A percentile compares a stretch with the other conserved stretches of the same genome.
Conservation (phyloP, 2,888 invertebrate species). For the Tenodera sinensis region DNA sequence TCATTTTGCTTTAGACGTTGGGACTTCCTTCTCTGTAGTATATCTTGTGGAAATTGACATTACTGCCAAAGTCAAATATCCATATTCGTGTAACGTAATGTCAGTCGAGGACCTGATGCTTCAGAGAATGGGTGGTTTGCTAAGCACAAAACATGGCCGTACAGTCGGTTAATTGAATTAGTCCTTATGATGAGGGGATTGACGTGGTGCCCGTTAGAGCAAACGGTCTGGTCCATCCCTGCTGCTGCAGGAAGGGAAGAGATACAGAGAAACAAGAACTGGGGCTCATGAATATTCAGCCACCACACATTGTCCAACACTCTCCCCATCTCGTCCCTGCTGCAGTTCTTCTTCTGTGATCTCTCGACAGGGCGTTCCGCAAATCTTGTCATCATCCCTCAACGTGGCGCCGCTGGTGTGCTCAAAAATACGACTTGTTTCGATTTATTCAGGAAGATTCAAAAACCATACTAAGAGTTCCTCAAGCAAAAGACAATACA, state of each 20-base stretch:
- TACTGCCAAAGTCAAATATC: too few relatives aligned
- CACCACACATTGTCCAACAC: not conserved
- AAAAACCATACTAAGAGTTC: too few relatives aligned
- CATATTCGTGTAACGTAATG: not conserved
- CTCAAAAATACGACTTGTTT: too few relatives aligned
- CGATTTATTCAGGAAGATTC: too few relatives aligned
- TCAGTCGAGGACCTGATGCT: not conserved
- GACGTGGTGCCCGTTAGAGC: not conserved
- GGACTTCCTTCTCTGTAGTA: too few relatives aligned
- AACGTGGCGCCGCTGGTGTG: too few relatives aligned
- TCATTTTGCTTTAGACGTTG: too few relatives aligned
- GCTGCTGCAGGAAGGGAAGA: not conserved
- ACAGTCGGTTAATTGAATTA: not conserved
- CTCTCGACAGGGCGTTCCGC: not conserved
- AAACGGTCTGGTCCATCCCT: not conserved
- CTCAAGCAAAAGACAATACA: too few relatives aligned
- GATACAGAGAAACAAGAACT: not conserved
- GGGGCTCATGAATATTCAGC: slow-evolving; percentile 2
- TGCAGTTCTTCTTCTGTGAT: not conserved
- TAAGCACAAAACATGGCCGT: not conserved
- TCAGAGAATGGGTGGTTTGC: not conserved
- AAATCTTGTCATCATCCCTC: not conserved
- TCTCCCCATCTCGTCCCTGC: not conserved
- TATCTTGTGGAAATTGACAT: too few relatives aligned
- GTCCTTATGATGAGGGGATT: not conserved